Conservation (phyloP, 2,888 invertebrate species). For the Sylvicola fuscatus region DNA sequence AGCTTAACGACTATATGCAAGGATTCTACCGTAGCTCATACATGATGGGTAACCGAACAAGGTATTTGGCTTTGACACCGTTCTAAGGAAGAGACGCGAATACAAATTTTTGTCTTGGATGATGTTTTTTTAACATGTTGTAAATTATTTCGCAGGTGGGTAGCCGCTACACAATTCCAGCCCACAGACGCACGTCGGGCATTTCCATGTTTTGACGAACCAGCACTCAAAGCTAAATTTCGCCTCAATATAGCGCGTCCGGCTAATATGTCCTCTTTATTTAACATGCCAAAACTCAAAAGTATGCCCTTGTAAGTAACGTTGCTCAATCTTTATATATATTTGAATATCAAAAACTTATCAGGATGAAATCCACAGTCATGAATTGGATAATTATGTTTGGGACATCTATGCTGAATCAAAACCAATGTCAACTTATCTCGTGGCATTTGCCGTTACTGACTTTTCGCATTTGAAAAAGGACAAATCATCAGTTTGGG, state of each 20-base stretch:
- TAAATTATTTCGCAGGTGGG: constrained; percentile 34
- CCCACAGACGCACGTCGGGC: constrained; percentile 62
- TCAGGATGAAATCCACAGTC: constrained; percentile 22
- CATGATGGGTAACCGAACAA: constrained; percentile 40
- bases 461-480: constrained; percentile 41
- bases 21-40: constrained; percentile 75
- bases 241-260: constrained; percentile 55
- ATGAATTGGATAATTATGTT: constrained; percentile 35
- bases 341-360: too few species aligned
- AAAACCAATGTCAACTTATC: constrained; percentile 67
- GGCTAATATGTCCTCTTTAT: constrained; percentile 48
- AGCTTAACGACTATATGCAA: constrained; percentile 50
- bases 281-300: constrained; percentile 45
- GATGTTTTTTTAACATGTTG: not conserved
- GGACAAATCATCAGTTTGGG: constrained; percentile 46
- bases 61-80: constrained; percentile 27
- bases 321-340: constrained; percentile 1
- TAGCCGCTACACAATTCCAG: constrained; percentile 65
- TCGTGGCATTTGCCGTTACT: constrained; percentile 67
- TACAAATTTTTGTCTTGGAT: not conserved
- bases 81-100: not conserved
- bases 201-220: constrained; percentile 79
- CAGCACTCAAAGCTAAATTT: constrained; percentile 61
- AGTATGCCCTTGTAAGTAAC: not conserved
- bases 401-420: constrained; percentile 63